A percentile compares a stretch with the other conserved stretches of the same genome.
Conservation (phyloP, 2,888 invertebrate species). For the Theretra japonica region DNA sequence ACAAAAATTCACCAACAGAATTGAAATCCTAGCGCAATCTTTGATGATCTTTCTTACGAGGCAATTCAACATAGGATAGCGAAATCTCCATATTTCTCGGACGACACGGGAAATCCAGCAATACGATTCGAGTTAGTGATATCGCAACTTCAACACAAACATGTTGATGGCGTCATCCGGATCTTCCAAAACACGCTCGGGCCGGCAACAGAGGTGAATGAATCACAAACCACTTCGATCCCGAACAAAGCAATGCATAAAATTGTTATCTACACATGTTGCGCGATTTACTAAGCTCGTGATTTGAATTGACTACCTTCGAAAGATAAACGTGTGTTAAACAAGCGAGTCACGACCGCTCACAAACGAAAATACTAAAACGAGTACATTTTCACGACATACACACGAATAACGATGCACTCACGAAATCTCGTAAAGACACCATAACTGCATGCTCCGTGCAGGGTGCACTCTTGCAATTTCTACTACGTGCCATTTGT, state of each 20-base stretch:
- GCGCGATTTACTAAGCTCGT: constrained; percentile 6
- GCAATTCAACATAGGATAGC: too few relatives aligned
- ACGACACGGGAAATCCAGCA: neutral
- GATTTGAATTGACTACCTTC: constrained; percentile 1
- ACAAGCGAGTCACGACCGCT: neutral
- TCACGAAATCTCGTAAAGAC: constrained; percentile 21
- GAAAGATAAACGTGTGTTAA: neutral
- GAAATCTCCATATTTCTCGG: too few relatives aligned
- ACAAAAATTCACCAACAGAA: too few relatives aligned
- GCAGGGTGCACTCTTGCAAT: neutral
- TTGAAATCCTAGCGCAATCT: too few relatives aligned
- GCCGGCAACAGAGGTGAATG: neutral
- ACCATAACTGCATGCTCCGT: neutral
- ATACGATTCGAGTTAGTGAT: neutral
- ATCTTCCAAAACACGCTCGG: neutral
- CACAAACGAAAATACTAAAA: neutral
- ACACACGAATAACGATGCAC: neutral
- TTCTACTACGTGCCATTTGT: neutral
- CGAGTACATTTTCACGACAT: constrained; percentile 19
- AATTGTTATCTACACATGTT: constrained; percentile 6
- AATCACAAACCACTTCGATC: neutral
- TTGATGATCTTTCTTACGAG: too few relatives aligned
- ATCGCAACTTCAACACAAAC: neutral
- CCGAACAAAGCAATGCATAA: neutral
- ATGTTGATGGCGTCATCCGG: constrained; percentile 23